Percentiles rank a stretch among this genome's conserved stretches.
These are phyloP conservation scores for Lutjanus erythropterus DNA, from an alignment of 2,113 vertebrate genomes.

Conservation along the genomic window DNA sequence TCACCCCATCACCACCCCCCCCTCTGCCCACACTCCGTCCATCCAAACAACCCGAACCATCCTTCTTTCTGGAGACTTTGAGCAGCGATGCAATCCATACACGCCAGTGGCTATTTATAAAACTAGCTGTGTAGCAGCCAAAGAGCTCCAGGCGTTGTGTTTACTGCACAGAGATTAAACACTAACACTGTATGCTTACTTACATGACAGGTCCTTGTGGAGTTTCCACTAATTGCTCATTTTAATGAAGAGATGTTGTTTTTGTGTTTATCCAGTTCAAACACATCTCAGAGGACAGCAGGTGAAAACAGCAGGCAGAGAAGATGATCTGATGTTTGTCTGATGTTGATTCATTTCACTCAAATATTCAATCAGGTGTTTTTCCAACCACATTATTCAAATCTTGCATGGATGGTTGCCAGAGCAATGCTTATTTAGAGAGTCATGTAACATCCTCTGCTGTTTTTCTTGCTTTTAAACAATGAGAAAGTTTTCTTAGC, in stretches of 20 bases:
- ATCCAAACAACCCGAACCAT: constrained; percentile 25
- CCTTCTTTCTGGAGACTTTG: neutral
- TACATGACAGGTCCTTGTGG: constrained; percentile 16
- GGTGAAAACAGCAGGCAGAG: neutral
- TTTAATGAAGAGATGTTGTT: constrained; percentile 31
- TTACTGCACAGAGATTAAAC: constrained; percentile 7
- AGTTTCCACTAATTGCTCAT: neutral
- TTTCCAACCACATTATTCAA: constrained; percentile 6
- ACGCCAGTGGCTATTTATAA: constrained; percentile 26
- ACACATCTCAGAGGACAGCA: constrained; percentile 17
- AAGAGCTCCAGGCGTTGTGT: constrained; percentile 4
- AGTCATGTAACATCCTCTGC: neutral
- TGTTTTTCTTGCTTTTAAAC: constrained; percentile 5
- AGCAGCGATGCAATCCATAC: constrained; percentile 22
- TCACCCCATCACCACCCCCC: neutral
- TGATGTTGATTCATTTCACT: neutral
- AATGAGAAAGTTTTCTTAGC: neutral
- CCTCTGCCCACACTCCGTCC: neutral
- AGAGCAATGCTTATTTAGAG: constrained; percentile 13
- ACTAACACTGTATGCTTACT: neutral
- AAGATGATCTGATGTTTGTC: neutral
- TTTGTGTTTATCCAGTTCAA: constrained; percentile 12
- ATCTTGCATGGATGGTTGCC: constrained; percentile 1
- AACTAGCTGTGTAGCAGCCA: constrained; percentile 21
- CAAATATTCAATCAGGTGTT: neutral